Evolutionary conservation across 2,113 vertebrate genomes (phyloP).

Genomic region (Australoheros scitulus): DNA sequence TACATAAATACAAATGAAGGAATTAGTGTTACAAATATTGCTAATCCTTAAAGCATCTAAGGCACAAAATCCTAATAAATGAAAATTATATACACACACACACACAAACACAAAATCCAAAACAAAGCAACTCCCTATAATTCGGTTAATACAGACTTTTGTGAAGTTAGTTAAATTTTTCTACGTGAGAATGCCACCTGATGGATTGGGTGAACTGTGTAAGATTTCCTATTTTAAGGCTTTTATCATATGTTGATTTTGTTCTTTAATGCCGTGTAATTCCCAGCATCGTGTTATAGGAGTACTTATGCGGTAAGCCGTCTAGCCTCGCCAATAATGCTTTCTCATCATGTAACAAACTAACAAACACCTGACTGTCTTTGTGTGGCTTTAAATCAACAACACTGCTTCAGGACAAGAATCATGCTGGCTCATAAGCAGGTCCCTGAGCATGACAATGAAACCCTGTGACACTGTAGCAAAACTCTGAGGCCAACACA

Average conservation of each 20-base stretch:
- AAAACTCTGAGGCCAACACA: neutral
- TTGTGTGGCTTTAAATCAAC: neutral
- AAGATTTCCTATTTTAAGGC: neutral
- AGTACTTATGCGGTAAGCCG: neutral
- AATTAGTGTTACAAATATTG: neutral
- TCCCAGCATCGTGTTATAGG: neutral
- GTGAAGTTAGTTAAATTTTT: neutral
- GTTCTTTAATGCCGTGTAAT: neutral
- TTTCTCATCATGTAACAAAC: neutral
- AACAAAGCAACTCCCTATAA: neutral
- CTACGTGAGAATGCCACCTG: neutral
- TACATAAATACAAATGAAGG: constrained; percentile 42
- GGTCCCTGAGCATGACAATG: constrained; percentile 6
- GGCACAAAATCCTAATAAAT: constrained; percentile 29
- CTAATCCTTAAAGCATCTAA: constrained; percentile 24
- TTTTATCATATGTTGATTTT: neutral
- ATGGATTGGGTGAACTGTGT: neutral
- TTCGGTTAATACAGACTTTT: neutral
- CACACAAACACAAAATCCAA: neutral
- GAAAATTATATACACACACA: no score
- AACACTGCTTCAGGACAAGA: neutral
- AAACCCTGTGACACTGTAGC: neutral
- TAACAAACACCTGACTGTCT: neutral
- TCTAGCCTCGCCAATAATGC: neutral
- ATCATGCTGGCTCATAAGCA: neutral